Conservation (phyloP, 2,888 invertebrate genomes). For the Pollenia labialis region DNA sequence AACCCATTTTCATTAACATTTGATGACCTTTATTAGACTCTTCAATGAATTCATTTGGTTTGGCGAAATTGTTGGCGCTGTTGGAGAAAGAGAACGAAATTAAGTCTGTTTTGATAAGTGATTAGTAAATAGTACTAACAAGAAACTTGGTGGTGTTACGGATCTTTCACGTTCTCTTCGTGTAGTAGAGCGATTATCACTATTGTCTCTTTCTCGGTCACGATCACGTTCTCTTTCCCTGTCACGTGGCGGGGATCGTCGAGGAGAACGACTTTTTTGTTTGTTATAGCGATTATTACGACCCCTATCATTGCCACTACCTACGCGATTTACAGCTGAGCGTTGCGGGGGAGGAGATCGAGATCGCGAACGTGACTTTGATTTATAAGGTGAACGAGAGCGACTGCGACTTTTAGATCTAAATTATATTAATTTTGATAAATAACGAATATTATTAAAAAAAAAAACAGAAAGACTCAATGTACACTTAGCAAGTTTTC, state of each 20-base stretch:
- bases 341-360: slow-evolving; percentile 83
- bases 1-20: slow-evolving; percentile 98
- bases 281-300: slow-evolving; percentile 83
- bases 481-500: too few species aligned
- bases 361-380: slow-evolving; percentile 85
- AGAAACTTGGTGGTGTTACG: slow-evolving; percentile 89
- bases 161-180: slow-evolving; percentile 85
- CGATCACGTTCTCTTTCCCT: slow-evolving; percentile 77
- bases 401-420: slow-evolving; percentile 85
- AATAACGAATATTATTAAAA: not conserved
- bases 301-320: slow-evolving; percentile 73
- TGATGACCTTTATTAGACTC: slow-evolving; percentile 98
- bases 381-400: slow-evolving; percentile 80
- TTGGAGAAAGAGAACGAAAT: not conserved
- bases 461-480: too few species aligned
- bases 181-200: slow-evolving; percentile 76
- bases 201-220: slow-evolving; percentile 77
- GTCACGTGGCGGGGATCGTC: slow-evolving; percentile 81
- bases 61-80: slow-evolving; percentile 77
- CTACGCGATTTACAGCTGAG: slow-evolving; percentile 58
- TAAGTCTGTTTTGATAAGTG: not conserved
- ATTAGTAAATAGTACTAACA: slow-evolving; percentile 85
- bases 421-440: slow-evolving; percentile 52
- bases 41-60: slow-evolving; percentile 88
- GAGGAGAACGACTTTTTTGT: slow-evolving; percentile 83